Base-by-base conservation (phyloP, 2,888 invertebrate species). In the Sphecodes monilicornis region DNA sequence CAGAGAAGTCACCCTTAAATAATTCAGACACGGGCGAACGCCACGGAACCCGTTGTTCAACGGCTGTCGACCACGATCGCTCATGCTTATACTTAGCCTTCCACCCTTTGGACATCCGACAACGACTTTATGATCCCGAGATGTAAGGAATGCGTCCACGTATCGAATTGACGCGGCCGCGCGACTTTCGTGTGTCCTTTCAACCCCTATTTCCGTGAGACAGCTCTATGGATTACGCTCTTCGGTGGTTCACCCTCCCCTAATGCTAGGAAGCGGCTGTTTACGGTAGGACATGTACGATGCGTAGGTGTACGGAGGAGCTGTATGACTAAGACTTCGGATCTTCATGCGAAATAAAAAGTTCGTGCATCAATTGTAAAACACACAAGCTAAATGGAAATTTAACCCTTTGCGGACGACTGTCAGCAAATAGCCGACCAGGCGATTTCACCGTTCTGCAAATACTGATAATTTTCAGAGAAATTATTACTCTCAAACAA, bases 1-100 rank as follows among this genome's bases (percentile, higher is more conserved):
- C 29, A 32, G 26, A n/a, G 68, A 72, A 71, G 43, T 43, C 78
- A 50, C 64, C 71, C 68, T 78, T 82, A 75, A 84, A 82, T 82
- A 78, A 84, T 76, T 26, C 78, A 68, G 46, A n/a, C 36, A 50
- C 75, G 46, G 46, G 18, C 39, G 46, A 18, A 39, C 50, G 70
- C 46, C 66, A 29, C 13, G 73, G 26, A 68, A 41, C 29, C 5
- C 3, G 70, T 80, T 75, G 29, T 60, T 57, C 39, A 71, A 39
- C 46, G 18, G n/a, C 41, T 29, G 22, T 70, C 66, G 36, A 70
- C 68, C 29, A 41, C 41, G 43, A 18, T 26, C 54, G 32, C 32
- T 46, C 46, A 16, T 71, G 50, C 18, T 66, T 68, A 50, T 29
- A 57, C 26, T 57, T 57, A 13, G 57, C 4, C 26, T 26, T 57